Percentiles rank a stretch among this genome's conserved stretches.
Conservation (phyloP, 2,888 invertebrate genomes). For the Yponomeuta malinellus region DNA sequence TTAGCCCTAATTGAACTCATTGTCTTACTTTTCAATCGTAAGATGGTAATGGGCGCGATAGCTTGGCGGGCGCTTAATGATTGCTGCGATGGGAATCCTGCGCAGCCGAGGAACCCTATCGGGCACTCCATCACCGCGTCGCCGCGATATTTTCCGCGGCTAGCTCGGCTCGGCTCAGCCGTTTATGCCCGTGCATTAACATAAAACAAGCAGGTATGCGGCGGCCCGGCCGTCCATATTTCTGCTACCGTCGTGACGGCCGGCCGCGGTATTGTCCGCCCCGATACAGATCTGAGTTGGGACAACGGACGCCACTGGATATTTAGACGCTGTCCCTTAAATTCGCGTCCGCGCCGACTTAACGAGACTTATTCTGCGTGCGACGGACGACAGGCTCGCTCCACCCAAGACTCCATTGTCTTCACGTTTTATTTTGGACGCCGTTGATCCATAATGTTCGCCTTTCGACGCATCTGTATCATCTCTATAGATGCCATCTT, state of each 20-base stretch:
- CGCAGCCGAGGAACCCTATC: conserved; percentile 37
- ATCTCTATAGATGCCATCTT: conserved; percentile 10
- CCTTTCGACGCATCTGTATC: conserved; percentile 21
- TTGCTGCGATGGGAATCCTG: conserved; percentile 19
- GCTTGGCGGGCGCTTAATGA: conserved; percentile 21
- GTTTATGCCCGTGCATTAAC: conserved; percentile 63
- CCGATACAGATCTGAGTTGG: conserved; percentile 69
- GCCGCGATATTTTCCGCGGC: conserved; percentile 49
- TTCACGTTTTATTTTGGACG: conserved; percentile 40
- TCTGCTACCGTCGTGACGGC: conserved; percentile 67
- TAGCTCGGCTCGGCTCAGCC: conserved; percentile 30
- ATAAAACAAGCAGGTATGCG: conserved; percentile 68
- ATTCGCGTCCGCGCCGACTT: conserved; percentile 58
- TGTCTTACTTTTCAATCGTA: conserved; percentile 26
- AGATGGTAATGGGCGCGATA: conserved; percentile 25
- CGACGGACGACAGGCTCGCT: conserved; percentile 43
- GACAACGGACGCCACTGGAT: conserved; percentile 58
- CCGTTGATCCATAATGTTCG: conserved; percentile 33
- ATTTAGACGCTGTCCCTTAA: conserved; percentile 73
- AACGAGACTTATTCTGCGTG: conserved; percentile 68
- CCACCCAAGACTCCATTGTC: conserved; percentile 52
- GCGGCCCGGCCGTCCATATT: conserved; percentile 60
- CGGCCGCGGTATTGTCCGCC: conserved; percentile 64
- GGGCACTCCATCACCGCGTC: conserved; percentile 55
- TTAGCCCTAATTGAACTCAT: conserved; percentile 35